Conservation (phyloP, 2,113 vertebrate species). For the Tetrax tetrax region DNA sequence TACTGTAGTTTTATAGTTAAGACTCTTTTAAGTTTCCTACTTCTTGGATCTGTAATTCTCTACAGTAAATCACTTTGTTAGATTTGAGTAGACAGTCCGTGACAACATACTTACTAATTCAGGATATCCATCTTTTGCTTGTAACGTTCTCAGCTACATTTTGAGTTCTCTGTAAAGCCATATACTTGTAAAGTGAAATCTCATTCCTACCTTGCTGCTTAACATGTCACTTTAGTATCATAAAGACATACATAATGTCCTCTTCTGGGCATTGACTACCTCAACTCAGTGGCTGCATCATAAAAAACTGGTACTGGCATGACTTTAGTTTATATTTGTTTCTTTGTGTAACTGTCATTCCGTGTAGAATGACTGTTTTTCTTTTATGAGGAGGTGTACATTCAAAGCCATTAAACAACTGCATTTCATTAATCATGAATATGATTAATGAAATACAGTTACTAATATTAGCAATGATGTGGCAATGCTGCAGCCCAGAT, state of each 20-base stretch:
- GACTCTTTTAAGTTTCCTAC: not conserved
- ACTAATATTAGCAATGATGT: not conserved
- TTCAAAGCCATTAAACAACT: not conserved
- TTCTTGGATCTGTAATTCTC: not conserved
- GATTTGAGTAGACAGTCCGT: not conserved
- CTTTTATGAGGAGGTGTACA: not conserved
- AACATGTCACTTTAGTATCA: not conserved
- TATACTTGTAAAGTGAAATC: not conserved
- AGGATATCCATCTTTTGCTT: not conserved
- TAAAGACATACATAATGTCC: not conserved
- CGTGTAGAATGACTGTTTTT: not conserved
- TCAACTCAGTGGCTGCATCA: not conserved
- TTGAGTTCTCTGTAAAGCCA: not conserved
- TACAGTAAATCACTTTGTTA: not conserved
- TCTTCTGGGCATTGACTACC: not conserved
- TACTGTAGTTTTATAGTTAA: not conserved
- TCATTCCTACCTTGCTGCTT: not conserved
- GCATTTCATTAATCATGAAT: not conserved
- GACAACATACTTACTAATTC: not conserved
- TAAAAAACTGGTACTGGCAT: not conserved
- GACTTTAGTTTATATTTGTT: not conserved
- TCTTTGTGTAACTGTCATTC: not conserved
- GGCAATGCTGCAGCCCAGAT: not conserved
- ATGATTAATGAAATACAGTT: not conserved
- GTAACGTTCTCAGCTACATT: not conserved